Evolutionary conservation across 1,140 invertebrate species (phyloP).

Genomic region (Drosophila pseudoobscura): DNA sequence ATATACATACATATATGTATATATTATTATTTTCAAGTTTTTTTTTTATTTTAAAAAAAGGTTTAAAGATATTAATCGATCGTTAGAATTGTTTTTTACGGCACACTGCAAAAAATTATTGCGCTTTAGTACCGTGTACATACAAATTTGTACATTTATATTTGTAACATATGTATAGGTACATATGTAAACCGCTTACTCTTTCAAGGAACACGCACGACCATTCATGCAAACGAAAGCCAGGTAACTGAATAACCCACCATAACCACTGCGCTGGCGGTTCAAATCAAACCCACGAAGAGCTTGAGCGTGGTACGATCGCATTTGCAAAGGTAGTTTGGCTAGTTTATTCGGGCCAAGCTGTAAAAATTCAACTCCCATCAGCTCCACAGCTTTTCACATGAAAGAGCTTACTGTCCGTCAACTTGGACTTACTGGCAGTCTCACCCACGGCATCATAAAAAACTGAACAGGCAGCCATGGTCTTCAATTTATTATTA

Average conservation of each 20-base stretch:
- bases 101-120: too few relatives aligned
- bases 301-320: constrained; percentile 10
- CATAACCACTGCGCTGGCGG: constrained; percentile 43
- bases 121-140: background rate
- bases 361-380: background rate
- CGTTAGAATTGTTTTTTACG: too few relatives aligned
- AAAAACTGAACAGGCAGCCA: too few relatives aligned
- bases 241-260: constrained; percentile 58
- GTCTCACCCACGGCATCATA: too few relatives aligned
- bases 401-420: too few relatives aligned
- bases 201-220: constrained; percentile 40
- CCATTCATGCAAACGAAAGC: constrained; percentile 53
- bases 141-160: constrained; percentile 5
- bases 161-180: background rate
- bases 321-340: constrained; percentile 25
- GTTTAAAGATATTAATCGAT: too few relatives aligned
- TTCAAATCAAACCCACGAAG: constrained; percentile 16
- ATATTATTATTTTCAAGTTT: too few relatives aligned
- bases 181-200: background rate
- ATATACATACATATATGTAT: constrained; percentile 3
- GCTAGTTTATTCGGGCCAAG: constrained; percentile 14
- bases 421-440: too few relatives aligned
- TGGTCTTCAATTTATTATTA: too few relatives aligned
- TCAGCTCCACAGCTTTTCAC: background rate
- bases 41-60: too few relatives aligned